Evolutionary conservation across 2,888 invertebrate species (phyloP), one percentile per base, ranked within the genome.

Genomic region (Celastrina argiolus): DNA sequence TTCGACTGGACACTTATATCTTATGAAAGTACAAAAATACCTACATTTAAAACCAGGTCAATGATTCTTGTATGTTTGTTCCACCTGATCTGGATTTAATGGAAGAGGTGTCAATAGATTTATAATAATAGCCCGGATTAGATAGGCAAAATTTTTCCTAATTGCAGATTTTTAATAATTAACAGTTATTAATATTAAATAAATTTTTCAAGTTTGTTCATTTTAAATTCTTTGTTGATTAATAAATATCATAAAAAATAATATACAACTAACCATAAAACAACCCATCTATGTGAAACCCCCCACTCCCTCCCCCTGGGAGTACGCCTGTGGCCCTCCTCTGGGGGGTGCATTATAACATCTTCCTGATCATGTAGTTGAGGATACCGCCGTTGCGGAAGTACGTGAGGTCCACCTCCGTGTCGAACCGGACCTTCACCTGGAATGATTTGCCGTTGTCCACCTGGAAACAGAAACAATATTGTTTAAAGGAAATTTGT

Each of bases 291-390:
- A 8, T 45, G 16, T 18, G 1, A 45, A 45, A 45, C 45, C 45
- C 45, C 5, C 45, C 8, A 18, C 45, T 18, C 1, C 16, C 8
- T 16, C 10, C 51, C 18, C 22, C 14, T 41, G 41, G 41, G 41
- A n/a, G 1, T 1, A 14, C 14, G 22, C 22, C 5, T 28, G 1
- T 8, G 10, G n/a, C 26, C 28, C 61, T 16, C 12, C 8, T 22
- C 10, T 8, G 7, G 26, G 26, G 6, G 10, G 18, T 39, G 12
- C 31, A 31, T 69, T 81, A 87, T 63, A 89, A 56, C 94, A 97
- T 96, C 81, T 95, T 96, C 69, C 99, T 93, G 68, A 99, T 95
- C 99, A 99, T 99, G 83, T 98, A 99, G 86, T 99, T 98, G 45
- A 99, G 94, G 75, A 99, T 99, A 2, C 99, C 99, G 5, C 99